Conservation (phyloP, 1,140 invertebrate genomes). For the Brachionus koreanus region DNA sequence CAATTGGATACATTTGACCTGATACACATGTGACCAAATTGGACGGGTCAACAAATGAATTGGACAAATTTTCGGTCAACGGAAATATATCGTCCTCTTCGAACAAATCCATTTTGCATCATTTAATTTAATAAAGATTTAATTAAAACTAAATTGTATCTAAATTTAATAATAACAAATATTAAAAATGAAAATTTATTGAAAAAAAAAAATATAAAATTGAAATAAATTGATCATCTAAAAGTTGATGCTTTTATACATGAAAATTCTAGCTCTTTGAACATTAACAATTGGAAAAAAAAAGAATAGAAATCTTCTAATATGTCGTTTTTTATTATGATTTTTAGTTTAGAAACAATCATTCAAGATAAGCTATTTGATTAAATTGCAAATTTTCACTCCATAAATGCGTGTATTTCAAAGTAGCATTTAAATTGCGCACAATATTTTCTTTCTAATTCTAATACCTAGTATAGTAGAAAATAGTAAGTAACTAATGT, state of each 20-base stretch:
- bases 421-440: not conserved
- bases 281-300: not conserved
- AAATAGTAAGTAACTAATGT: not conserved
- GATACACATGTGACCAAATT: not conserved
- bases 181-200: not conserved
- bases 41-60: not conserved
- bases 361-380: not conserved
- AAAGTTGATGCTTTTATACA: not conserved
- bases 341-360: not conserved
- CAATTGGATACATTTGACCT: not conserved
- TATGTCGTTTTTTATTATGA: not conserved
- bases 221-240: not conserved
- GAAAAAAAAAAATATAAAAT: not conserved
- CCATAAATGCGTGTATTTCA: not conserved
- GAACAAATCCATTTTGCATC: slow-evolving; percentile 11
- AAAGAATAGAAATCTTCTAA: not conserved
- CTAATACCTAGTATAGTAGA: not conserved
- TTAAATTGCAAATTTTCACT: not conserved
- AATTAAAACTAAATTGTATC: not conserved
- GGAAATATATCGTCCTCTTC: slow-evolving; percentile 30
- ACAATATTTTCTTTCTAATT: not conserved
- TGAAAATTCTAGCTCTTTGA: not conserved
- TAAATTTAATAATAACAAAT: not conserved
- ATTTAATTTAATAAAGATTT: not conserved
- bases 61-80: slow-evolving; percentile 16